A percentile compares a stretch with the other conserved stretches of the same genome.
Evolutionary conservation across 2,797 vertebrate species (phyloP).

Genomic region (Anabas testudineus): DNA sequence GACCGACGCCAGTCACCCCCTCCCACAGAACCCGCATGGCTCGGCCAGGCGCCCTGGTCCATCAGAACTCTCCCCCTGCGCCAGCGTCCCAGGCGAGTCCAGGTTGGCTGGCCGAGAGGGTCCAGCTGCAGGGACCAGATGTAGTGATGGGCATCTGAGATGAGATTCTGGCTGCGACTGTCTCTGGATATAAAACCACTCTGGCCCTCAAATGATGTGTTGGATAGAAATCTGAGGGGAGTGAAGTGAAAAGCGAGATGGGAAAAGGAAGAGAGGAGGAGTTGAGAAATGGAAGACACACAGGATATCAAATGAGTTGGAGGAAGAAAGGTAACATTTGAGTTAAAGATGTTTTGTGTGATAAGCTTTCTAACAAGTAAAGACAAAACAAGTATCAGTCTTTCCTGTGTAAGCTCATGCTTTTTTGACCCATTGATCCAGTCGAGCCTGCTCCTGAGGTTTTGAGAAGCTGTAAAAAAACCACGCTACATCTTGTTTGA

Average conservation of each 20-base stretch:
- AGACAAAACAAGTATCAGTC: not conserved
- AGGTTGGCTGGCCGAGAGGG: conserved; percentile 94
- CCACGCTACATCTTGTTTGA: not conserved
- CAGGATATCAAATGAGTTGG: not conserved
- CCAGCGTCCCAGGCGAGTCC: conserved; percentile 96
- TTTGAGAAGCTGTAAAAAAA: conserved; percentile 2
- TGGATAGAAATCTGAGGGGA: conserved; percentile 92
- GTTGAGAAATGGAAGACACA: not conserved
- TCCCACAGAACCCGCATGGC: conserved; percentile 81
- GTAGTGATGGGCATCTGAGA: conserved; percentile 96
- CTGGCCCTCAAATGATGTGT: conserved; percentile 93
- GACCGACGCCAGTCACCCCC: conserved; percentile 86
- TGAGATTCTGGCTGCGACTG: conserved; percentile 81
- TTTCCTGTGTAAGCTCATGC: not conserved
- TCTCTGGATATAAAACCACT: conserved; percentile 91
- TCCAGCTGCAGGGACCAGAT: conserved; percentile 98
- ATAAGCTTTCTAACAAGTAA: not conserved
- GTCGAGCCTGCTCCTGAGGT: not conserved
- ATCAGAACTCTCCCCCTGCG: conserved; percentile 89
- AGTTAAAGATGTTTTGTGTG: not conserved
- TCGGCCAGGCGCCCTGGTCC: conserved; percentile 95
- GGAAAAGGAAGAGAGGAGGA: not conserved
- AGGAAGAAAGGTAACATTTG: not conserved
- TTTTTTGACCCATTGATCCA: conserved; percentile 22
- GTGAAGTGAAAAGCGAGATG: not conserved